Base-by-base conservation (phyloP, 2,113 vertebrate genomes). In the Nettapus auritus region DNA sequence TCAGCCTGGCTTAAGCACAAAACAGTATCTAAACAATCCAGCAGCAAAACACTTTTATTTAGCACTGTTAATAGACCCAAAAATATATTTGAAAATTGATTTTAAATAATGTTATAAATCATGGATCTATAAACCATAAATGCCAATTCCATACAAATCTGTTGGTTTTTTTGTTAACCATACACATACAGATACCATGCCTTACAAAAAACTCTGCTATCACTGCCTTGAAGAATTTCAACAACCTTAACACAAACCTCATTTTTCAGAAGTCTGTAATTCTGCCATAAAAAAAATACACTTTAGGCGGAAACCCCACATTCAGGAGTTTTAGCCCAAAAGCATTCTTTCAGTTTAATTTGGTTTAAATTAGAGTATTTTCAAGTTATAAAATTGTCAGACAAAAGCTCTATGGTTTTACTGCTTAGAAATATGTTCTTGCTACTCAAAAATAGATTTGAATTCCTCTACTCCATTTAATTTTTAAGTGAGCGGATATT, bases 361-460 rank as follows among this genome's bases (percentile, higher is more conserved):
- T 90, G 36, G 23, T 90, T 92, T 90, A 93, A 96, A 86, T 88
- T 91, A 77, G 31, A 68, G 21, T 50, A 33, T 84, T 95, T 92
- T 64, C 44, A 80, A 93, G 42, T 69, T 62, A 76, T 84, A 88
- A 96, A 85, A 44, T 16, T 14, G 13, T 82, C 34, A 71, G 82
- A 76, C 19, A 88, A 82, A 84, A 84, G 33, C 18, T 75, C 52
- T 46, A 15, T 44, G 52, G 13, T 79, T 92, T 81, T 67, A 74
- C 33, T 59, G 92, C 80, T 48, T 31, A 59, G 44, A 60, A 88
- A 95, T 92, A 75, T 69, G 31, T 18, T 89, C 42, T 50, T 70
- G 11, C 66, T 92, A 75, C 70, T 92, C 55, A 92, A 71, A 88
- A 92, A 80, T 21, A 84, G 21, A 13, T 94, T 63, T 42, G 29